Evolutionary conservation across 2,113 vertebrate species (phyloP).

Genomic region (Malurus elegans): DNA sequence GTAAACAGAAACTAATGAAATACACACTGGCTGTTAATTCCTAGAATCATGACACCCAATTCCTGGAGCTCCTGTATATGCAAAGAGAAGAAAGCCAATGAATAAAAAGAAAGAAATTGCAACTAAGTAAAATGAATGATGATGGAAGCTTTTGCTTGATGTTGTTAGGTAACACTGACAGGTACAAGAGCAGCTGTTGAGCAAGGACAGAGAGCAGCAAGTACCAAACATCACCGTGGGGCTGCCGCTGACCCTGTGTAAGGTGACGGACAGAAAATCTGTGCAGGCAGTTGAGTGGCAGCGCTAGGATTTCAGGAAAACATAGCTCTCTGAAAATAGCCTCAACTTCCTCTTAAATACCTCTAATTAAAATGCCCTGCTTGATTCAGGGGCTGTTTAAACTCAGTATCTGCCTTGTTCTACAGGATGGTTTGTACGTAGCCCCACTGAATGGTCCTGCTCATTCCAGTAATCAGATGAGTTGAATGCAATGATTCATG

Average conservation of each 20-base stretch:
- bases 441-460: neutral
- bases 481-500: neutral
- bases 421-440: neutral
- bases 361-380: neutral
- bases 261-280: neutral
- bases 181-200: neutral
- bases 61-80: neutral
- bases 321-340: neutral
- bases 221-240: accelerated
- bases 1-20: neutral
- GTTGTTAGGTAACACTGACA: neutral
- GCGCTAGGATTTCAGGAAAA: neutral
- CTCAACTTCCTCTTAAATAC: neutral
- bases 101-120: neutral
- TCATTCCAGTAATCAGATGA: neutral
- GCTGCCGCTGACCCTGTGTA: accelerated
- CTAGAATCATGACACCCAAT: neutral
- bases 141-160: neutral
- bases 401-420: neutral
- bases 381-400: neutral
- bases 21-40: neutral
- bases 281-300: neutral
- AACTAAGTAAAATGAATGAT: neutral
- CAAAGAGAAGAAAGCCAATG: neutral
- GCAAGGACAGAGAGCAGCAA: neutral